phyloP scores from a whole-genome alignment of 2,888 invertebrate species.

The Pheosia tremula region DNA sequence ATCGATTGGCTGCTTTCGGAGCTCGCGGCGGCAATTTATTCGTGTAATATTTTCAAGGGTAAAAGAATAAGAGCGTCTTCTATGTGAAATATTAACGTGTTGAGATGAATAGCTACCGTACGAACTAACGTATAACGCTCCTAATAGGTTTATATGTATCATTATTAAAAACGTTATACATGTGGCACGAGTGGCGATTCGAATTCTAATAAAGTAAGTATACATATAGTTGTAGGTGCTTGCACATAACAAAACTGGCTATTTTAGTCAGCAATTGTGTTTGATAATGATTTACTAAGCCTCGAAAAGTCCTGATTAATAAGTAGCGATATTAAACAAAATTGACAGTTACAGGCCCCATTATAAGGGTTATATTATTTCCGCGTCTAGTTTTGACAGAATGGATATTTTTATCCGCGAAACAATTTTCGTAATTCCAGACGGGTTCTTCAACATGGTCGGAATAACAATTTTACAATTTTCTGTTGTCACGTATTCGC shows the following conservation, averaged over 20 bases:
- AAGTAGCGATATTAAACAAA: background rate
- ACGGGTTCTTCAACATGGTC: conserved; percentile 72
- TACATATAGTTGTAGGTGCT: too few relatives aligned
- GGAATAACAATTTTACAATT: conserved; percentile 82
- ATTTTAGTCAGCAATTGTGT: too few relatives aligned
- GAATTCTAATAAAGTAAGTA: too few relatives aligned
- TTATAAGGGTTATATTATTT: conserved; percentile 33
- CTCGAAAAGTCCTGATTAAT: too few relatives aligned
- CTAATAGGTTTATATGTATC: too few relatives aligned
- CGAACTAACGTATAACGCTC: too few relatives aligned
- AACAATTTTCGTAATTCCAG: conserved; percentile 78
- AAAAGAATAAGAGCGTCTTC: background rate
- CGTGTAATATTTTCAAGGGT: conserved; percentile 34
- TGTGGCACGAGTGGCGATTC: too few relatives aligned
- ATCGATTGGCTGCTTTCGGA: conserved; percentile 28
- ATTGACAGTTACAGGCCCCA: conserved; percentile 26
- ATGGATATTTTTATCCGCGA: conserved; percentile 67
- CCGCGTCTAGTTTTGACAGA: conserved; percentile 57
- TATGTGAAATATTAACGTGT: background rate
- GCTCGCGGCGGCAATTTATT: conserved; percentile 20
- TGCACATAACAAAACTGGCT: too few relatives aligned
- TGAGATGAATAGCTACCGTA: background rate
- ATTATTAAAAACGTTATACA: too few relatives aligned
- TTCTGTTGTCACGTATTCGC: conserved; percentile 73
- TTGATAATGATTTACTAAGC: too few relatives aligned